Evolutionary conservation across 2,113 vertebrate species (phyloP).

Genomic region (Lagopus muta): DNA sequence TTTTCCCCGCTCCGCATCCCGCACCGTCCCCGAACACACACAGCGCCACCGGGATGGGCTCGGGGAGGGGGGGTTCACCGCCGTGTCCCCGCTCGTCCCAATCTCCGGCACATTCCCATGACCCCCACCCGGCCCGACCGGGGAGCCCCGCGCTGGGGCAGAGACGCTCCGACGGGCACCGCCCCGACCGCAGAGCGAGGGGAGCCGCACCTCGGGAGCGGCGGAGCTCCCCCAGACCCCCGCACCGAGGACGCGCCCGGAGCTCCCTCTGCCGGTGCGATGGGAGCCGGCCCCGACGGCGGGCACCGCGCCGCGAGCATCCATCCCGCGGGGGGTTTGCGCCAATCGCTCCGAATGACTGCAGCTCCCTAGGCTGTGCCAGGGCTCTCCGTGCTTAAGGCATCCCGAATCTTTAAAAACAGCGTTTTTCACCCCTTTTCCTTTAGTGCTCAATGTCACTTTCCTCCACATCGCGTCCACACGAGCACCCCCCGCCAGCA

Average conservation of each 20-base stretch:
- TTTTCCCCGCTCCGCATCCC: no score
- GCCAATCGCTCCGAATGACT: rapidly evolving
- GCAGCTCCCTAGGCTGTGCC: neutral
- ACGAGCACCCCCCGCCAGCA: neutral
- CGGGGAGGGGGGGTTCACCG: neutral
- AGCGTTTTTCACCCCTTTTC: neutral
- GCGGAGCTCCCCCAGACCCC: neutral
- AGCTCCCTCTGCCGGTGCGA: constrained; percentile 59
- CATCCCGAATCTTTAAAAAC: neutral
- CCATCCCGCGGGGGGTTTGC: neutral
- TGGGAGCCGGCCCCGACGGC: constrained; percentile 1
- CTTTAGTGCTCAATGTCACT: neutral
- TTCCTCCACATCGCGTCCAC: rapidly evolving
- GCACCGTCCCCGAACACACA: neutral
- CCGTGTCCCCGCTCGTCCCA: no score
- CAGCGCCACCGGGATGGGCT: neutral
- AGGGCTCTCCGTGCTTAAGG: neutral
- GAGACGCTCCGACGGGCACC: neutral
- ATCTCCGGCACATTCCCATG: neutral
- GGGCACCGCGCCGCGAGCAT: neutral
- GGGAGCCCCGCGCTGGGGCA: neutral
- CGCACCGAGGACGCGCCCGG: neutral
- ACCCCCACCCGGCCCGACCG: neutral
- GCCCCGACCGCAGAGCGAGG: no score
- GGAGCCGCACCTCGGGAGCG: neutral